Percentiles rank a stretch among this genome's conserved stretches.
Conservation (phyloP, 2,113 vertebrate genomes). For the Gymnocephalus cernua region DNA sequence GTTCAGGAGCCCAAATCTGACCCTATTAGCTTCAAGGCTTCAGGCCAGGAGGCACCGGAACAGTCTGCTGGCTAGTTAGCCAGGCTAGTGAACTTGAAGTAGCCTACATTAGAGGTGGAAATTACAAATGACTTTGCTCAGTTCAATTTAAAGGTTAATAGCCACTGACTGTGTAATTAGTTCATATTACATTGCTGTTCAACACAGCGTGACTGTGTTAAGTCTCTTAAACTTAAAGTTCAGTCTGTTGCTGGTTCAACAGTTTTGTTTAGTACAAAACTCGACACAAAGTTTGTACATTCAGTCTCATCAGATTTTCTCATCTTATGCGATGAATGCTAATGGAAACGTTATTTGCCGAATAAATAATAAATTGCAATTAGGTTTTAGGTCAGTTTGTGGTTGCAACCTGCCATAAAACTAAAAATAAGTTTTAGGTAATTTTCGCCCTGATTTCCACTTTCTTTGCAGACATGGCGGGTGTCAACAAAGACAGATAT, state of each 20-base stretch:
- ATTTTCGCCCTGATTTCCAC: no score
- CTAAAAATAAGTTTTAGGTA: no score
- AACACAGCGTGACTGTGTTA: neutral
- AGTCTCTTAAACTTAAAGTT: neutral
- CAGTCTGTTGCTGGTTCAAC: slow-evolving; percentile 4
- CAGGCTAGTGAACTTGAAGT: slow-evolving; percentile 35
- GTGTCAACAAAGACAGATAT: no score
- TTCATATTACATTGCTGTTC: neutral
- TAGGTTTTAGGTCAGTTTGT: no score
- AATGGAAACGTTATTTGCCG: no score
- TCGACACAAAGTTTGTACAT: no score
- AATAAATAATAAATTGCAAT: no score
- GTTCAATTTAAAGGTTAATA: neutral
- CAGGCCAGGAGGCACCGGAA: slow-evolving; percentile 27
- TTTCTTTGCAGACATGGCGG: no score
- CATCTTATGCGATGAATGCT: no score
- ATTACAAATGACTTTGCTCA: neutral
- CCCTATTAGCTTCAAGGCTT: slow-evolving; percentile 44
- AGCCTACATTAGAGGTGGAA: neutral
- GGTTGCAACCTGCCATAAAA: no score
- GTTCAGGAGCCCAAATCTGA: slow-evolving; percentile 44
- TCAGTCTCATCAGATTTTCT: no score
- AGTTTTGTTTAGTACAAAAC: neutral
- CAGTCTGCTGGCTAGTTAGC: neutral
- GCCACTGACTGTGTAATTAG: neutral